These are phyloP conservation scores for Synaphobranchus kaupii DNA, from an alignment of 2,797 vertebrate genomes.

Conservation along the genomic window DNA sequence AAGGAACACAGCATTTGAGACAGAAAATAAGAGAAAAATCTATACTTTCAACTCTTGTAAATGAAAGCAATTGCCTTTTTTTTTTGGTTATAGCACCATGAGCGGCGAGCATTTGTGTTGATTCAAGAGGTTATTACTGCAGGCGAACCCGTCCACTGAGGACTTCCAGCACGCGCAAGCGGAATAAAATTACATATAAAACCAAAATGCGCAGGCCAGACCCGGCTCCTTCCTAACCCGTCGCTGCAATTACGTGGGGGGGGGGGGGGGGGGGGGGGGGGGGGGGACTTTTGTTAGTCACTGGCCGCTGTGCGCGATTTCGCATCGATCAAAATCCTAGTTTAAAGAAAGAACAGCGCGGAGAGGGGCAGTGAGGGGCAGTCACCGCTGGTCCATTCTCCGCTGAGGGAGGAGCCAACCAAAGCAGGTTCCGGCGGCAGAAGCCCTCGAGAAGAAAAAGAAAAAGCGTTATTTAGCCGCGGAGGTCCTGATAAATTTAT, in stretches of 20 bases:
- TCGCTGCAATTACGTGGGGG: conserved; percentile 45
- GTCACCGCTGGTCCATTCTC: conserved; percentile 26
- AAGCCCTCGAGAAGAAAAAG: conserved; percentile 7
- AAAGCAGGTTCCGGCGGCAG: neutral
- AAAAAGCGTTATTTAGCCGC: conserved; percentile 79
- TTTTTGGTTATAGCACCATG: conserved; percentile 33
- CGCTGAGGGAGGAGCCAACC: neutral
- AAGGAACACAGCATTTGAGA: conserved; percentile 17
- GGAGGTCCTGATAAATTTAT: conserved; percentile 78
- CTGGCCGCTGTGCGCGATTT: conserved; percentile 40
- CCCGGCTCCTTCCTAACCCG: conserved; percentile 36
- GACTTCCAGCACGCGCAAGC: conserved; percentile 26
- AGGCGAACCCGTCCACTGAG: conserved; percentile 39
- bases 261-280: conserved; percentile 41
- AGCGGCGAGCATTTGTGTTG: conserved; percentile 33
- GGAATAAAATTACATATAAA: conserved; percentile 42
- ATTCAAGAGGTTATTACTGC: conserved; percentile 38
- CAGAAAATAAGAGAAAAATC: conserved; percentile 21
- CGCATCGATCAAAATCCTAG: conserved; percentile 48
- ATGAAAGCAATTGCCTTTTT: conserved; percentile 23
- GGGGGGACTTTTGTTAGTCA: conserved; percentile 42
- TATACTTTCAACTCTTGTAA: conserved; percentile 44
- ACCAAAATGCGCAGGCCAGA: conserved; percentile 35
- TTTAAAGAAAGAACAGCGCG: neutral
- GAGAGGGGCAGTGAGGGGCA: neutral